These are phyloP conservation scores for Amniataba percoides DNA, from an alignment of 2,797 vertebrate genomes.

Conservation along the genomic window DNA sequence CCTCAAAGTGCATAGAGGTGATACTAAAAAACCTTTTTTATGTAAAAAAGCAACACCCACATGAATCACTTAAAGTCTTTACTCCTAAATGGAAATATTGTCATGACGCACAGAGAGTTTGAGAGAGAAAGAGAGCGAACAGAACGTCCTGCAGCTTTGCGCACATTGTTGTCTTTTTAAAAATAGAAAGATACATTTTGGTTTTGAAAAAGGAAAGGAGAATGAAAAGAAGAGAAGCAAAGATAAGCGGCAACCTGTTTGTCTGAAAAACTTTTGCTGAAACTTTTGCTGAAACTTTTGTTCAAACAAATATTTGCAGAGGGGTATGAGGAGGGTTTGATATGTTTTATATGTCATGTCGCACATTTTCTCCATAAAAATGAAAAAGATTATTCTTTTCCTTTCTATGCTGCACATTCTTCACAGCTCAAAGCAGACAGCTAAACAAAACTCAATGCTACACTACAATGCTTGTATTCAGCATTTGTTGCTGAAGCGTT, in stretches of 20 bases:
- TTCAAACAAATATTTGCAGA: neutral
- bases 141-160: conserved; percentile 32
- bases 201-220: conserved; percentile 23
- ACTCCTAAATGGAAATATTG: conserved; percentile 51
- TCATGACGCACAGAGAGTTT: conserved; percentile 28
- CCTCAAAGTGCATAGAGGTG: conserved; percentile 38
- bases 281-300: neutral
- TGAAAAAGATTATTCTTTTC: neutral
- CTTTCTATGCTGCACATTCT: neutral
- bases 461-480: neutral
- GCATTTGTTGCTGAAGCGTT: conserved; percentile 17
- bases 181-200: conserved; percentile 43
- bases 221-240: conserved; percentile 33
- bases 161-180: conserved; percentile 32
- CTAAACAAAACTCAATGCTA: conserved; percentile 4
- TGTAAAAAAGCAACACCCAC: conserved; percentile 44
- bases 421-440: conserved; percentile 9
- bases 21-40: conserved; percentile 63
- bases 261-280: neutral
- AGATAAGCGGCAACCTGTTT: neutral
- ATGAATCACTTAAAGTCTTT: conserved; percentile 50
- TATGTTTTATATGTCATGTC: neutral
- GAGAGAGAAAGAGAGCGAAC: conserved; percentile 17
- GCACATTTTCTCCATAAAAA: neutral
- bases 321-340: neutral